Evolutionary conservation across 2,113 vertebrate species (phyloP), one percentile per base, ranked within the genome.

Genomic region (Campylorhamphus procurvoides): DNA sequence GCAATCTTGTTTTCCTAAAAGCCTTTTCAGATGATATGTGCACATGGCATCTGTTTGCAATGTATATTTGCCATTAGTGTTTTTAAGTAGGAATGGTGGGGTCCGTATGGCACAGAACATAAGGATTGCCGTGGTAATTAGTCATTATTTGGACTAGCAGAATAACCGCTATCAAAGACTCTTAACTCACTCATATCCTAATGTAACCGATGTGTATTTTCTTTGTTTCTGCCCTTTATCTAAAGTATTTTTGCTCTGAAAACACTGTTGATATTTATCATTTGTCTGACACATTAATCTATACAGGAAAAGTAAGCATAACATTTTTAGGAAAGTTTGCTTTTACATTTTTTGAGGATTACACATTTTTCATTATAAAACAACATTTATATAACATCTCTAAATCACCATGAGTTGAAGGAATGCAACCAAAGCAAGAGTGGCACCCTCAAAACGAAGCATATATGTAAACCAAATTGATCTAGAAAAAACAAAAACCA

Each of bases 71-170:
- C 90, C 95, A 96, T 75, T 94, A 94, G 71, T 94, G 94, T 91
- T 96, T 95, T 96, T 87, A 69, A 96, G 89, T 56, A 91, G 82
- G 90, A 69, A 92, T 46, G 92, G 89, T 87, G 82, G 89, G 94
- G 89, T 76, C 93, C 92, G 90, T 97, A 96, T 95, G 95, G 95
- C 94, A 95, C 63, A 76, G 86, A 97, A 94, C 95, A 96, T 96
- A 96, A 97, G 89, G 90, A 97, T 91, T 95, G 90, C 84, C 18
- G 60, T 88, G 81, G 93, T 85, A 93, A 97, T 97, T 97, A 96
- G 94, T 96, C 96, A 93, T 91, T 94, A 97, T 97, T 96, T 97
- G 89, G 93, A 97, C 92, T 96, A 93, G 96, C 94, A 95, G 90
- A 95, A 77, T 96, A 92, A 97, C 86, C 46, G 63, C 67, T 89